phyloP scores from a whole-genome alignment of 1,140 invertebrate species.

The Notospermus geniculatus region DNA sequence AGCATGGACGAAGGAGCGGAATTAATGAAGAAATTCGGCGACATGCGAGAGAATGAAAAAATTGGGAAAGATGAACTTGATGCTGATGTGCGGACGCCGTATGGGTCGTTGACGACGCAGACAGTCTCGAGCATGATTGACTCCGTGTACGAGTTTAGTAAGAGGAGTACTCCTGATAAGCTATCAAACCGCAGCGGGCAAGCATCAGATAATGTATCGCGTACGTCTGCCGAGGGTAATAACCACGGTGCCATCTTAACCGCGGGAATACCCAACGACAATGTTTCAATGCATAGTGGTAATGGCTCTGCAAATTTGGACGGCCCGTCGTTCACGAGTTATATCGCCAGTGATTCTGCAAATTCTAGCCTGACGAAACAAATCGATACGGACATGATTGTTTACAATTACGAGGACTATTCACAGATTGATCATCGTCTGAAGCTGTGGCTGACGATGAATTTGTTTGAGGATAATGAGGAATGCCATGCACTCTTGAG shows the following conservation, averaged over 20 bases:
- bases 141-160: slow-evolving; percentile 6
- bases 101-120: neutral
- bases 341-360: neutral
- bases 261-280: neutral
- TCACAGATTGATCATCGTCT: slow-evolving; percentile 40
- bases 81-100: too few relatives aligned
- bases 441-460: slow-evolving; percentile 46
- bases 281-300: neutral
- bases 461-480: slow-evolving; percentile 36
- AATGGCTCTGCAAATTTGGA: neutral
- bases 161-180: slow-evolving; percentile 16
- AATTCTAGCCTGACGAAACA: neutral
- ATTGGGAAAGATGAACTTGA: neutral
- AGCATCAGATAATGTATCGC: too few relatives aligned
- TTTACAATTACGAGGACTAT: slow-evolving; percentile 29
- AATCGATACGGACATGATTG: slow-evolving; percentile 10
- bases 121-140: neutral
- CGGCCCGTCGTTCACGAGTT: neutral
- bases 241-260: neutral
- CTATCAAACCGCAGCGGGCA: neutral
- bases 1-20: neutral
- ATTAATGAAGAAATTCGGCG: neutral
- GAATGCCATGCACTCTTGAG: slow-evolving; percentile 37
- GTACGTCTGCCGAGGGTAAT: neutral
- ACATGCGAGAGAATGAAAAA: neutral